A percentile compares a stretch with the other conserved stretches of the same genome.
Evolutionary conservation across 2,113 vertebrate species (phyloP).

Genomic region (Podarcis cretensis): DNA sequence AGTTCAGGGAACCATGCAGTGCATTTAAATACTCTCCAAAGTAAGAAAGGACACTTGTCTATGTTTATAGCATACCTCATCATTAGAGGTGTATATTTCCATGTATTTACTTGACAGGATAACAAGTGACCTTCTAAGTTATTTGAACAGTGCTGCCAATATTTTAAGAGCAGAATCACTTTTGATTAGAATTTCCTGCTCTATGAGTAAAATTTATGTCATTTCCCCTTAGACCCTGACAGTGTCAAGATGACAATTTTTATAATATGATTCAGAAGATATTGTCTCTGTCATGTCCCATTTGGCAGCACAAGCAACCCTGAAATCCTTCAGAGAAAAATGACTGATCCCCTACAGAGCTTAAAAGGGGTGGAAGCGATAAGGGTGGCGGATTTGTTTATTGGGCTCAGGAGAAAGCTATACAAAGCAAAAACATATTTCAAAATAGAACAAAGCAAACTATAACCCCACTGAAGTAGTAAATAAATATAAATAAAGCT

Average conservation of each 20-base stretch:
- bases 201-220: conserved; percentile 26
- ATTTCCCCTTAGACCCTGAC: conserved; percentile 20
- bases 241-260: conserved; percentile 22
- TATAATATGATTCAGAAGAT: conserved; percentile 10
- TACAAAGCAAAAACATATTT: background rate
- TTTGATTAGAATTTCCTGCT: conserved; percentile 25
- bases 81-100: conserved; percentile 24
- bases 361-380: background rate
- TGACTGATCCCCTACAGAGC: background rate
- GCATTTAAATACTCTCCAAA: conserved; percentile 25
- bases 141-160: conserved; percentile 24
- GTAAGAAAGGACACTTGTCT: conserved; percentile 15
- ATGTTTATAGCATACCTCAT: conserved; percentile 15
- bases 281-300: conserved; percentile 2
- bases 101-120: conserved; percentile 35
- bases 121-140: conserved; percentile 28
- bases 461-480: background rate
- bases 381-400: background rate
- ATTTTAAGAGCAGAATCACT: conserved; percentile 15
- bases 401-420: background rate
- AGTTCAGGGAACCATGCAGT: background rate
- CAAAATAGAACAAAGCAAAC: background rate
- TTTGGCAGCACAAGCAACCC: conserved; percentile 3
- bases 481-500: too few species aligned
- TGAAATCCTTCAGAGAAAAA: background rate